A percentile compares a stretch with the other conserved stretches of the same genome.
Conservation (phyloP, 2,113 vertebrate species). For the Eleginops maclovinus region DNA sequence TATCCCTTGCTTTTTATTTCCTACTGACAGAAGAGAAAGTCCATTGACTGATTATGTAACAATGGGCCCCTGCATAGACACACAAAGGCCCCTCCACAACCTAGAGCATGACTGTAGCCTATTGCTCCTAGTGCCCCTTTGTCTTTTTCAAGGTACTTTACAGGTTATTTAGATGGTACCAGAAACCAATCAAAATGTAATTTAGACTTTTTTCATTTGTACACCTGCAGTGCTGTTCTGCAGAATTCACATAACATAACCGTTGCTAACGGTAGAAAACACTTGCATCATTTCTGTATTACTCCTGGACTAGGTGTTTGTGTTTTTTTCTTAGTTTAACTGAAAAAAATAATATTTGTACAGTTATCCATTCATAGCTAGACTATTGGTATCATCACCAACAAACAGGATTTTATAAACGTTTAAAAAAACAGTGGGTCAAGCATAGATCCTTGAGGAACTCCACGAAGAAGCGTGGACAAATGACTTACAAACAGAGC, state of each 20-base stretch:
- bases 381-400: not conserved
- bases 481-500: not conserved
- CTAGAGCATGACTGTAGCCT: not conserved
- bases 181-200: too few species aligned
- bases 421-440: not conserved
- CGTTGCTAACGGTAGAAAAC: not conserved
- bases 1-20: not conserved
- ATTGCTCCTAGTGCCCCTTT: not conserved
- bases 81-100: constrained; percentile 3
- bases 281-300: not conserved
- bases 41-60: not conserved
- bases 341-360: not conserved
- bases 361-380: not conserved
- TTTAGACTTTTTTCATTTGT: too few species aligned
- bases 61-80: not conserved
- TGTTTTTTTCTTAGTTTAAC: not conserved
- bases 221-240: too few species aligned
- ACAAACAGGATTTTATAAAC: not conserved
- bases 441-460: not conserved
- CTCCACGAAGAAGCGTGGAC: not conserved
- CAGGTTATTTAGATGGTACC: not conserved
- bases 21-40: not conserved
- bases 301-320: not conserved
- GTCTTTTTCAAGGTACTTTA: not conserved
- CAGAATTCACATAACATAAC: not conserved